Conservation (phyloP, 2,888 invertebrate species). For the Leistus spinibarbis region DNA sequence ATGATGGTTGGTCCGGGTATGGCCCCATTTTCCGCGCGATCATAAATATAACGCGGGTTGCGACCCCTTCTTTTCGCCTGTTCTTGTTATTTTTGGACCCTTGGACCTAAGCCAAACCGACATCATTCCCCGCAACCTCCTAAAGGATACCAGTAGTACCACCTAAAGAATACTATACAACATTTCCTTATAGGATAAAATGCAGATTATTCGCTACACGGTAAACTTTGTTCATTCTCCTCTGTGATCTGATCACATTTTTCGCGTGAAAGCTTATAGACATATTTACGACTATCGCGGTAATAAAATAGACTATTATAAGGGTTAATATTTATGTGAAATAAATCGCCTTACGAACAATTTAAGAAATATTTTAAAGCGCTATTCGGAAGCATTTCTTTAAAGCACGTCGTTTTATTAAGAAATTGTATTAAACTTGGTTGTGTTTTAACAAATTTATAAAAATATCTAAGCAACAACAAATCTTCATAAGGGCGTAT, state of each 20-base stretch:
- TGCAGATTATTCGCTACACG: constrained; percentile 22
- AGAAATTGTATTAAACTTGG: too few species aligned
- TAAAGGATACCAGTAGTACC: not conserved
- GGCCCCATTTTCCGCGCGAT: constrained; percentile 18
- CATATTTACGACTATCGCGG: not conserved
- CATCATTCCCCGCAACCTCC: not conserved
- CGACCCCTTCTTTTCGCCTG: constrained; percentile 26
- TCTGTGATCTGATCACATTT: not conserved
- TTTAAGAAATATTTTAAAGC: too few species aligned
- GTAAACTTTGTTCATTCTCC: not conserved
- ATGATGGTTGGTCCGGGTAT: not conserved
- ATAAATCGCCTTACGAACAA: too few species aligned
- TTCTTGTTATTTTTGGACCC: constrained; percentile 38
- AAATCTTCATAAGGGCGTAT: not conserved
- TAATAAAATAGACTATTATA: not conserved
- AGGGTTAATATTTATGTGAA: too few species aligned
- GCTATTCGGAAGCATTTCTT: too few species aligned
- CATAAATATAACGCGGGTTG: constrained; percentile 22
- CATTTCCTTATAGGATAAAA: constrained; percentile 32
- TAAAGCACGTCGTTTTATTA: too few species aligned
- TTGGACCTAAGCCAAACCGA: constrained; percentile 31
- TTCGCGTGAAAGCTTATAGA: not conserved
- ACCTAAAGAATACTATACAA: not conserved
- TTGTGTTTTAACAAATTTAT: too few species aligned
- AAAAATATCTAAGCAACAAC: too few species aligned